These are phyloP conservation scores for Jacana jacana DNA, from an alignment of 2,113 vertebrate species.

Conservation along the genomic window DNA sequence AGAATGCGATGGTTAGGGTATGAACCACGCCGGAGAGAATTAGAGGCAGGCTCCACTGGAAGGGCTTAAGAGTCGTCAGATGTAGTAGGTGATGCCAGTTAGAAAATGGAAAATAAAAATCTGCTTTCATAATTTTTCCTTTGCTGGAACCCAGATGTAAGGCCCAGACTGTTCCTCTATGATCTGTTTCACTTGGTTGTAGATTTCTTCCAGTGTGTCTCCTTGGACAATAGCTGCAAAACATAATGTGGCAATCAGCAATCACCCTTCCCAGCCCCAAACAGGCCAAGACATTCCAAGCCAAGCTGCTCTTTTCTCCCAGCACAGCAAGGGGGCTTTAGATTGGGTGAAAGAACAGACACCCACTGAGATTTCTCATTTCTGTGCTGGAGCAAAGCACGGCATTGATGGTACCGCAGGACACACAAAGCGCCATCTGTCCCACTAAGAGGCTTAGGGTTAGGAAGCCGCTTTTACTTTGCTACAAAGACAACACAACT, in stretches of 20 bases:
- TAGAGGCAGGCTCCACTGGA: slow-evolving; percentile 61
- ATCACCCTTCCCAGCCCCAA: not conserved
- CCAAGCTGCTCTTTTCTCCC: not conserved
- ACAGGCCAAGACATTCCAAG: not conserved
- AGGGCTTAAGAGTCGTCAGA: slow-evolving; percentile 59
- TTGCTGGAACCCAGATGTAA: slow-evolving; percentile 95
- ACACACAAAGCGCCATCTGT: not conserved
- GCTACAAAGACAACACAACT: not conserved
- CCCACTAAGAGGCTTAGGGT: not conserved
- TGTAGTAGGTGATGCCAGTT: slow-evolving; percentile 69
- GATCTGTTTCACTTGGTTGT: slow-evolving; percentile 96
- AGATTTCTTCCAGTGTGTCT: slow-evolving; percentile 97
- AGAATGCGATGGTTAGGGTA: slow-evolving; percentile 63
- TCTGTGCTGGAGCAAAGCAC: not conserved
- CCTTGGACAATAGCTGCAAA: slow-evolving; percentile 93
- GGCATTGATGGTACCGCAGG: not conserved
- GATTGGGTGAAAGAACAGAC: not conserved
- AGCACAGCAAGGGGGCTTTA: not conserved
- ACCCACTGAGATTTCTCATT: not conserved
- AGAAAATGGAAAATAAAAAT: slow-evolving; percentile 64
- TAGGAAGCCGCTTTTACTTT: not conserved
- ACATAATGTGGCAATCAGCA: slow-evolving; percentile 55
- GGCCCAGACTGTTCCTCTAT: slow-evolving; percentile 97
- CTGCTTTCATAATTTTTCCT: slow-evolving; percentile 94
- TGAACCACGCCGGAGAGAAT: slow-evolving; percentile 45